Evolutionary conservation across 2,888 invertebrate genomes (phyloP).

Genomic region (Actias luna): DNA sequence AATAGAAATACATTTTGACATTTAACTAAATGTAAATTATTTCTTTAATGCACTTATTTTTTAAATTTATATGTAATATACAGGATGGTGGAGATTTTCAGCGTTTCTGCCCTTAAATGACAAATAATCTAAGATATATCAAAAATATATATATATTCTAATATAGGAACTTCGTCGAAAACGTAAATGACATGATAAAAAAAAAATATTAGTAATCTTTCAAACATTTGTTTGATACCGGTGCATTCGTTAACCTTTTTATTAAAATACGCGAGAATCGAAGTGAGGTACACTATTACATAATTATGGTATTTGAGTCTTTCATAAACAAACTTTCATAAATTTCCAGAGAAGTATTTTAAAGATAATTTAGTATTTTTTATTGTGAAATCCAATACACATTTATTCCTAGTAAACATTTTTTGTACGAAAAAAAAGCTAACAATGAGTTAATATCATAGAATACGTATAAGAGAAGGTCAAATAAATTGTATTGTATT

Average conservation of each 20-base stretch:
- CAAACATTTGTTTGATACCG: not conserved
- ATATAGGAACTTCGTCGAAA: not conserved
- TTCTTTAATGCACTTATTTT: not conserved
- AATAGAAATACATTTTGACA: not conserved
- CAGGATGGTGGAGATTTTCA: not conserved
- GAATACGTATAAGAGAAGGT: no score
- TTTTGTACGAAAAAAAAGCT: no score
- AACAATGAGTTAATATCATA: no score
- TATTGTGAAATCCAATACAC: no score
- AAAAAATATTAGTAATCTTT: not conserved
- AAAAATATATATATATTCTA: not conserved
- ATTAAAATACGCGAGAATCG: no score
- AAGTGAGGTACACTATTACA: no score
- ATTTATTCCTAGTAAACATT: no score
- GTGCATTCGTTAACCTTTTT: no score
- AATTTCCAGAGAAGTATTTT: no score
- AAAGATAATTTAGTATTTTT: not conserved
- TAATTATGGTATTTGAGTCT: no score
- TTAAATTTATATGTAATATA: not conserved
- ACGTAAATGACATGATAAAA: not conserved
- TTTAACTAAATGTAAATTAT: constrained; percentile 4
- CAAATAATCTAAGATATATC: not conserved
- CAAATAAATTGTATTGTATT: not conserved
- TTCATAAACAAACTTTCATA: no score
- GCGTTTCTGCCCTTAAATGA: not conserved